These are phyloP conservation scores for Neodiprion fabricii DNA, from an alignment of 1,140 invertebrate species.

Conservation along the genomic window DNA sequence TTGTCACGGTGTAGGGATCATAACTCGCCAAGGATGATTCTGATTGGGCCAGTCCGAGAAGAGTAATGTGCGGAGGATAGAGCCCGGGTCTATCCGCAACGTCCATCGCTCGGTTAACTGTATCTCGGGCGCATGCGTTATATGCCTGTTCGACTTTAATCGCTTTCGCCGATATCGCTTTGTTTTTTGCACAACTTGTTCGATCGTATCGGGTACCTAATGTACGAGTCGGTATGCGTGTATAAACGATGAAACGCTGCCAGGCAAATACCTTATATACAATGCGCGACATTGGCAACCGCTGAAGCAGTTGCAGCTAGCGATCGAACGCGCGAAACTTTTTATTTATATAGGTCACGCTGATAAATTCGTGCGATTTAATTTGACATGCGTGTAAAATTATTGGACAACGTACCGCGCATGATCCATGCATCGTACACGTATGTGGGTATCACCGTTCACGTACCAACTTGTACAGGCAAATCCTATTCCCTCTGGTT, in stretches of 20 bases:
- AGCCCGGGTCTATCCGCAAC: neutral
- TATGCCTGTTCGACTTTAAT: neutral
- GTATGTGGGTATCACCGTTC: no score
- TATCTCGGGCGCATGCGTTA: neutral
- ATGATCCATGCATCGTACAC: no score
- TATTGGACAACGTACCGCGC: no score
- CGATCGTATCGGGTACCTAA: neutral
- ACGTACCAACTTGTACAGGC: no score
- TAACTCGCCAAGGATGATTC: constrained; percentile 2
- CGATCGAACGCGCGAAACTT: no score
- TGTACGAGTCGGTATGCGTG: no score
- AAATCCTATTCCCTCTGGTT: no score
- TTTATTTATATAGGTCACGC: neutral
- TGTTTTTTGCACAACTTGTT: neutral
- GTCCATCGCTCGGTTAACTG: neutral
- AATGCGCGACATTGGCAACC: no score
- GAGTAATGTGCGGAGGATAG: constrained; percentile 1
- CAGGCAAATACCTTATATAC: no score
- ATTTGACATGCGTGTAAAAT: neutral
- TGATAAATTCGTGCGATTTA: neutral
- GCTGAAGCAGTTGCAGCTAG: no score
- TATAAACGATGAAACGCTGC: no score
- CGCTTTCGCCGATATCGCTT: neutral
- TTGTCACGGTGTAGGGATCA: constrained; percentile 1
- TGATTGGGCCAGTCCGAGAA: constrained; percentile 3